Conservation (phyloP, 1,140 invertebrate species). For the Gryllus bimaculatus region DNA sequence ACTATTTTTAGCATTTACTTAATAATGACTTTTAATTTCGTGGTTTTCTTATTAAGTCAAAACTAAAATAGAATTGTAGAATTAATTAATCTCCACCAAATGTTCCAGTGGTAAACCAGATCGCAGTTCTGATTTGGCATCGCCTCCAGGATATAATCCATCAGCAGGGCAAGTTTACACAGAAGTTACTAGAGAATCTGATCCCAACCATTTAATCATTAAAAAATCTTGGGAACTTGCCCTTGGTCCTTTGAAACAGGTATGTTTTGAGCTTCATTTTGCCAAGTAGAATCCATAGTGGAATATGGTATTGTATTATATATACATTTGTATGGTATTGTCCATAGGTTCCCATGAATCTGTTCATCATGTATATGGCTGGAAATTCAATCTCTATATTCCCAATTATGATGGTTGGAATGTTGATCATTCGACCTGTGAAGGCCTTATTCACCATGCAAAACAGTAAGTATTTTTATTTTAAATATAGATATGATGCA, state of each 20-base stretch:
- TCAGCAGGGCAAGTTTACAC: conserved; percentile 56
- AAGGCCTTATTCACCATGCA: conserved; percentile 89
- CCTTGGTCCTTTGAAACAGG: conserved; percentile 84
- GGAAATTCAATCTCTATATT: conserved; percentile 99
- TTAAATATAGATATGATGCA: no score
- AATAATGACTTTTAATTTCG: background rate
- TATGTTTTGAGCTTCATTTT: conserved; percentile 19
- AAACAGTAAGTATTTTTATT: conserved; percentile 46
- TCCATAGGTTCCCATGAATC: conserved; percentile 86
- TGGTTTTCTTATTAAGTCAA: background rate
- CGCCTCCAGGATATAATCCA: conserved; percentile 75
- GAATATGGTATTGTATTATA: background rate
- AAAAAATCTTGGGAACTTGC: conserved; percentile 98
- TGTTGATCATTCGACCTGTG: conserved; percentile 92
- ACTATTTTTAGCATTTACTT: background rate
- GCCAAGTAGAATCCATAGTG: background rate
- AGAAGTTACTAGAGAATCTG: conserved; percentile 64
- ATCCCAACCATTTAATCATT: conserved; percentile 74
- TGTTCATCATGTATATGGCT: conserved; percentile 99
- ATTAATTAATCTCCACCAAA: background rate
- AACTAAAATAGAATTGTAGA: background rate
- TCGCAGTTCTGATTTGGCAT: conserved; percentile 44
- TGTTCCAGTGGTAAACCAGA: conserved; percentile 37
- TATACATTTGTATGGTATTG: background rate
- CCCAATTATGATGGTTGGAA: conserved; percentile 99